Conservation (phyloP, 2,113 vertebrate genomes). For the Drymodes brunneopygia region DNA sequence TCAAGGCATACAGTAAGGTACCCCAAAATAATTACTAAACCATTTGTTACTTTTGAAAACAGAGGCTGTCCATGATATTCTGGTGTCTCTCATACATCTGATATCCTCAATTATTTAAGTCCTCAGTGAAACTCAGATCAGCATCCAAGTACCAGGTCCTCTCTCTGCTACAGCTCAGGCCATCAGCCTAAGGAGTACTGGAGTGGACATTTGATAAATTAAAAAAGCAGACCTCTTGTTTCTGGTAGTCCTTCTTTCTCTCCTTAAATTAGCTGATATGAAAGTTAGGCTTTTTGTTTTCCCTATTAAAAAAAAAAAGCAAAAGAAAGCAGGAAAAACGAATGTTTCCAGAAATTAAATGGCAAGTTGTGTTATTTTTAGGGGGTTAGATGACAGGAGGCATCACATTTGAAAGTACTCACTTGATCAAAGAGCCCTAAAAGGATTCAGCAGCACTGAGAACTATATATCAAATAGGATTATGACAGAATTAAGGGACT, state of each 20-base stretch:
- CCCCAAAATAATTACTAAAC: neutral
- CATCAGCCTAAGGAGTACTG: neutral
- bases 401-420: conserved; percentile 67
- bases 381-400: conserved; percentile 59
- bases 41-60: neutral
- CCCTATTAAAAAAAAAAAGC: neutral
- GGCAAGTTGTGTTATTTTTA: conserved; percentile 67
- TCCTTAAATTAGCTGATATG: neutral
- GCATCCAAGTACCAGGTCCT: neutral
- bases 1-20: neutral
- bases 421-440: conserved; percentile 77
- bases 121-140: neutral
- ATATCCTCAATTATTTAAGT: neutral
- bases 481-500: conserved; percentile 74
- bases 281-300: conserved; percentile 11
- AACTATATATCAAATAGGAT: conserved; percentile 77
- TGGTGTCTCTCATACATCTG: neutral
- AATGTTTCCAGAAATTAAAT: conserved; percentile 63
- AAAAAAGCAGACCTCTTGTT: neutral
- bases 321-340: neutral
- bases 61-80: neutral
- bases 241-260: neutral
- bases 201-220: neutral
- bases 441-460: conserved; percentile 69
- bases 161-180: neutral